phyloP scores from a whole-genome alignment of 2,797 vertebrate genomes.

The Tachyglossus aculeatus region DNA sequence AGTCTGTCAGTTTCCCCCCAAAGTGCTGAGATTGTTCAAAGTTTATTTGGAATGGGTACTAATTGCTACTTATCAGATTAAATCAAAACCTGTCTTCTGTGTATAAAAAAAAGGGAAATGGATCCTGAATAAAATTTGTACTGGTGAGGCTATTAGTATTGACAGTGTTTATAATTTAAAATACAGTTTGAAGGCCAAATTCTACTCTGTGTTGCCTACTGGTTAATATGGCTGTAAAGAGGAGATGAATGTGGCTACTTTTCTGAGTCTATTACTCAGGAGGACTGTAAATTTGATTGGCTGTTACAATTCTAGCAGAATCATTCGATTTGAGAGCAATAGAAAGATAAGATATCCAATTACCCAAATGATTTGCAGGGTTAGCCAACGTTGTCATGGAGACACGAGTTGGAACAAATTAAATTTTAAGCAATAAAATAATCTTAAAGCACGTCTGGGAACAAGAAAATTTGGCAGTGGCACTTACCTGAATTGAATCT shows the following conservation, averaged over 20 bases:
- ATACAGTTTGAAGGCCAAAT: conserved; percentile 63
- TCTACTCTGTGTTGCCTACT: conserved; percentile 67
- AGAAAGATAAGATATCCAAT: conserved; percentile 94
- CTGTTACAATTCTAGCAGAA: conserved; percentile 89
- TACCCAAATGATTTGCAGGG: conserved; percentile 94
- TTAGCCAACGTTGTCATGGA: conserved; percentile 94
- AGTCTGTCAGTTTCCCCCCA: conserved; percentile 6
- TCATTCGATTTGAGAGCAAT: conserved; percentile 94
- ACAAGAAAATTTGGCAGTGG: conserved; percentile 84
- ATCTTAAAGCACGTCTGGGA: conserved; percentile 94
- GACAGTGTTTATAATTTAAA: conserved; percentile 67
- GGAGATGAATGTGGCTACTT: conserved; percentile 82
- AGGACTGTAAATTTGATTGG: conserved; percentile 91
- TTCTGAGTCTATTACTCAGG: conserved; percentile 80
- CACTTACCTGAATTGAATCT: conserved; percentile 85
- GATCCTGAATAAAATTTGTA: conserved; percentile 58
- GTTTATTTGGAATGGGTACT: conserved; percentile 18
- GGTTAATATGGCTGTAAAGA: conserved; percentile 74
- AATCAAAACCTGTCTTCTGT: conserved; percentile 10
- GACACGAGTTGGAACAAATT: conserved; percentile 88
- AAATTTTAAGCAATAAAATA: conserved; percentile 97
- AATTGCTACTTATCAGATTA: conserved; percentile 44
- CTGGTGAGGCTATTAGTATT: conserved; percentile 64
- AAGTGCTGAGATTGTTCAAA: conserved; percentile 36
- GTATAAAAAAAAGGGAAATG: conserved; percentile 18